Percentiles rank a stretch among this genome's conserved stretches.
Evolutionary conservation across 2,113 vertebrate species (phyloP).

Genomic region (Camelus dromedarius): DNA sequence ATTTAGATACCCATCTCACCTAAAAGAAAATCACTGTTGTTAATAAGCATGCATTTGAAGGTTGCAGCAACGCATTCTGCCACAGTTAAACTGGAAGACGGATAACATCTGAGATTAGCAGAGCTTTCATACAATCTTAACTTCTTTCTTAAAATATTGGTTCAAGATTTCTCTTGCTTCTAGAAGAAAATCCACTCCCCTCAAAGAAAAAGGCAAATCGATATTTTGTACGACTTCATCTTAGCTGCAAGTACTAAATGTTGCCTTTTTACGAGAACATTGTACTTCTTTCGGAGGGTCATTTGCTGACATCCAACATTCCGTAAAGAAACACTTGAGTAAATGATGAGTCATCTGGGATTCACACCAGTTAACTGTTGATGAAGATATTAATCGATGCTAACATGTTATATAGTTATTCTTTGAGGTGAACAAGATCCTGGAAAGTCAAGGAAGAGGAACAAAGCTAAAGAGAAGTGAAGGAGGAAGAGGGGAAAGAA

Average conservation of each 20-base stretch:
- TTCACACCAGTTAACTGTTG: background rate
- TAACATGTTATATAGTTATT: background rate
- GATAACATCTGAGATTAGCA: background rate
- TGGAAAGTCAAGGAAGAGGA: background rate
- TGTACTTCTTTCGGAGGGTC: constrained; percentile 12
- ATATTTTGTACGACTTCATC: constrained; percentile 32
- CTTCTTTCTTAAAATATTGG: constrained; percentile 23
- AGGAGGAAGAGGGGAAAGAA: background rate
- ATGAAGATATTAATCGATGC: background rate
- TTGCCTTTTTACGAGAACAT: constrained; percentile 63
- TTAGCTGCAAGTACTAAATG: constrained; percentile 54
- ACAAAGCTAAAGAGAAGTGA: background rate
- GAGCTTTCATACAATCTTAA: background rate
- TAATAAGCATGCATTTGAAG: constrained; percentile 24
- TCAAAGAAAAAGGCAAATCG: background rate
- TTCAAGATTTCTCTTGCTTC: constrained; percentile 29
- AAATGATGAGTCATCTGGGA: constrained; percentile 28
- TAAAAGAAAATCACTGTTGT: constrained; percentile 19
- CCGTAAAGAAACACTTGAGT: background rate
- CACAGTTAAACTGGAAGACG: background rate
- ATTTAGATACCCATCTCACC: constrained; percentile 22
- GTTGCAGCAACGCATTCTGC: background rate
- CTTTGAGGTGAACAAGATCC: background rate
- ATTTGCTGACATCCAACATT: constrained; percentile 15
- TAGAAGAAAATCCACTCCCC: background rate